Evolutionary conservation across 2,113 vertebrate genomes (phyloP).

Genomic region (Dendrocopos noguchii): DNA sequence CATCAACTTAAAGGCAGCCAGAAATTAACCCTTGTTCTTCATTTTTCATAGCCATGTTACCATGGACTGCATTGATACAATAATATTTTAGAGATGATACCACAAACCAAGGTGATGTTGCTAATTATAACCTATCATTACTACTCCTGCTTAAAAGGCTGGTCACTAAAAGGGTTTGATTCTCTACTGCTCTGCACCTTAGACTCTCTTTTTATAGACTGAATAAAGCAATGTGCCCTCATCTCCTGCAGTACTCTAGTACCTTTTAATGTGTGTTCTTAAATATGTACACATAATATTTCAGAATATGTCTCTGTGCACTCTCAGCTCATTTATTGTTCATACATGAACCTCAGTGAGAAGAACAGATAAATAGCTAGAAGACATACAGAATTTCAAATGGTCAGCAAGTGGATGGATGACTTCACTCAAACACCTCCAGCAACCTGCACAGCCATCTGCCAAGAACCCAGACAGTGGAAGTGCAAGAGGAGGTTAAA

Average conservation of each 20-base stretch:
- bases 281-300: not conserved
- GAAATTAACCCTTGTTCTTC: conserved; percentile 48
- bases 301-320: not conserved
- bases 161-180: not conserved
- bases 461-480: not conserved
- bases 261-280: not conserved
- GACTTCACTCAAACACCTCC: not conserved
- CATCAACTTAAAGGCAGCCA: not conserved
- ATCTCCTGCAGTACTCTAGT: not conserved
- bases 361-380: conserved; percentile 9
- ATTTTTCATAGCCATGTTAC: not conserved
- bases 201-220: not conserved
- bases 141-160: not conserved
- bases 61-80: not conserved
- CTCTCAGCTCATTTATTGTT: conserved; percentile 36
- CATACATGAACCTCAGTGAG: not conserved
- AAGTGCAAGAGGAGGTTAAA: not conserved
- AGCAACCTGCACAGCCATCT: not conserved
- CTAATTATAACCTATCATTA: conserved; percentile 10
- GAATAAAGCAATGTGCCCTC: not conserved
- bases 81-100: not conserved
- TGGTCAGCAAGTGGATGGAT: conserved; percentile 10
- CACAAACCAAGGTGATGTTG: not conserved
- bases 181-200: not conserved
- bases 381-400: conserved; percentile 9